Conservation (phyloP, 2,797 vertebrate genomes). For the Rallus crepitans region DNA sequence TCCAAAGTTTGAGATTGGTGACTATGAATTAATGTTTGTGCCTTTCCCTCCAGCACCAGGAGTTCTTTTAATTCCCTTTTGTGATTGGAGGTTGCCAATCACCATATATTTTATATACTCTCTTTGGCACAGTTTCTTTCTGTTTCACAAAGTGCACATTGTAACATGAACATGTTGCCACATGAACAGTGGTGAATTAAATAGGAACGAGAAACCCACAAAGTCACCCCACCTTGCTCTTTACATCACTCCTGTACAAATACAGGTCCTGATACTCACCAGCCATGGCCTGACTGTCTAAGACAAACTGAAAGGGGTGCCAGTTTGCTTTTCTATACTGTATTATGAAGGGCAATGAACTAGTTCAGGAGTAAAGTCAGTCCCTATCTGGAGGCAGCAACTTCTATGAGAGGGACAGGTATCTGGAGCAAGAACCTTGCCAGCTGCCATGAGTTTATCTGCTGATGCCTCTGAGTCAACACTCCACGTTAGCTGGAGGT, state of each 20-base stretch:
- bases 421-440: background rate
- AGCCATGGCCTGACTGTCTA: background rate
- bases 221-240: background rate
- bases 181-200: background rate
- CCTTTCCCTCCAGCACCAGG: background rate
- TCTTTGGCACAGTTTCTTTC: background rate
- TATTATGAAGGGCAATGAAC: background rate
- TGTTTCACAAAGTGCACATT: background rate
- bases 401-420: background rate
- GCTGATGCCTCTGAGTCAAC: background rate
- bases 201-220: background rate
- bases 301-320: background rate
- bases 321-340: background rate
- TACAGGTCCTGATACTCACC: background rate
- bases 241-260: background rate
- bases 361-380: background rate
- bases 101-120: background rate
- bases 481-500: background rate
- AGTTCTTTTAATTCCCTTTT: background rate
- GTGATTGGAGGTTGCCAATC: background rate
- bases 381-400: background rate
- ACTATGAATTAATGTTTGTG: background rate
- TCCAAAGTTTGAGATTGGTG: accelerated
- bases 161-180: background rate
- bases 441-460: background rate